Percentiles rank a stretch among this genome's conserved stretches.
Conservation (phyloP, 1,140 invertebrate species). For the Zaprionus inermis region DNA sequence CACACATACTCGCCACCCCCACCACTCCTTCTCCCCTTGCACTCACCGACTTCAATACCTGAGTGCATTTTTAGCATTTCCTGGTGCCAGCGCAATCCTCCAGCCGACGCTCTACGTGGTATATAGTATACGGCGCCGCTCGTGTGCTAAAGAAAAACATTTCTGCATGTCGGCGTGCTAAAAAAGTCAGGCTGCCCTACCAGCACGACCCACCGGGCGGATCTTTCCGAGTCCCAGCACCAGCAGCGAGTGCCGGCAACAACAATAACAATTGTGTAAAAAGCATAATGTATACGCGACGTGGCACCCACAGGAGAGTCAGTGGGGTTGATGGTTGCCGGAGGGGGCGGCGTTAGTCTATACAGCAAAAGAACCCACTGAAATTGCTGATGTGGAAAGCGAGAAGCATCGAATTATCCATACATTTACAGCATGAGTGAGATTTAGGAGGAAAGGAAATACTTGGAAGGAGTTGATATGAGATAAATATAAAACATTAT, state of each 20-base stretch:
- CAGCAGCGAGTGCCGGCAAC: slow-evolving; percentile 26
- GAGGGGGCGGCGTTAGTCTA: background rate
- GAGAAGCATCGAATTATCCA: slow-evolving; percentile 5
- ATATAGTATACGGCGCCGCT: slow-evolving; percentile 47
- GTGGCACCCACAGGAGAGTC: slow-evolving; percentile 43
- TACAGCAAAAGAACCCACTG: slow-evolving; percentile 6
- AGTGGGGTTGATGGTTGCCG: background rate
- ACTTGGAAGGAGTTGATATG: background rate
- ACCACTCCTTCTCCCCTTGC: background rate
- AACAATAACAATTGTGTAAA: slow-evolving; percentile 64
- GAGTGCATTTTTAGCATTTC: slow-evolving; percentile 78
- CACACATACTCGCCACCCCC: slow-evolving; percentile 15
- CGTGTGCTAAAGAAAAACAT: slow-evolving; percentile 43
- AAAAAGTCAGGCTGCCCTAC: slow-evolving; percentile 6
- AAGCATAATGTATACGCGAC: slow-evolving; percentile 76
- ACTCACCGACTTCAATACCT: slow-evolving; percentile 68
- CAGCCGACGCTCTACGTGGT: slow-evolving; percentile 30
- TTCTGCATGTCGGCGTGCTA: slow-evolving; percentile 32
- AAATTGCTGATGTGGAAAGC: slow-evolving; percentile 23
- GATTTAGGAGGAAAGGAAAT: slow-evolving; percentile 20
- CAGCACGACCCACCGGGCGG: background rate
- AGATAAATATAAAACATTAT: no score
- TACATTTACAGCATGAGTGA: slow-evolving; percentile 16
- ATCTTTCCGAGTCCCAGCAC: slow-evolving; percentile 5
- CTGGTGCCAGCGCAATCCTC: slow-evolving; percentile 46